Evolutionary conservation across 2,888 invertebrate species (phyloP).

Genomic region (Pterostichus madidus): DNA sequence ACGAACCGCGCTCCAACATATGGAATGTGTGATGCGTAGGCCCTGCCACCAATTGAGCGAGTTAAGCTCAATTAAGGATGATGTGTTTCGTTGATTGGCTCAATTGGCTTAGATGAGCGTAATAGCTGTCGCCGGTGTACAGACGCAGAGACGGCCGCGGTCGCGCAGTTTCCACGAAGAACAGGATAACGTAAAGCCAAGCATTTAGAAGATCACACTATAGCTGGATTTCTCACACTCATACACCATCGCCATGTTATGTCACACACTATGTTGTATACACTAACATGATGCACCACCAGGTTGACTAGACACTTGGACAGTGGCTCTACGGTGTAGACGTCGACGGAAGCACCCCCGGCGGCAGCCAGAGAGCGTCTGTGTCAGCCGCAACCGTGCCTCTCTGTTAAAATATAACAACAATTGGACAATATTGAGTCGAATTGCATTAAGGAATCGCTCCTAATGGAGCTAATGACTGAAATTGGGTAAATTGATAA

Average conservation of each 20-base stretch:
- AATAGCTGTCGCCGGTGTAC: conserved; percentile 65
- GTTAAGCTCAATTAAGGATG: conserved; percentile 78
- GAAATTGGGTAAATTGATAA: conserved; percentile 79
- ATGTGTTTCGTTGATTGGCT: conserved; percentile 76
- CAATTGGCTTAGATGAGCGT: conserved; percentile 69
- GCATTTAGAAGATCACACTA: neutral
- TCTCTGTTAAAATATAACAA: conserved; percentile 73
- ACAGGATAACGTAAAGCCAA: neutral
- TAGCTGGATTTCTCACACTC: conserved; percentile 1
- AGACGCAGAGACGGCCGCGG: conserved; percentile 32
- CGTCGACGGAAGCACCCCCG: conserved; percentile 58
- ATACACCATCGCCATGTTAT: conserved; percentile 5
- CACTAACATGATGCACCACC: conserved; percentile 11
- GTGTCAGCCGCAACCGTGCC: conserved; percentile 48
- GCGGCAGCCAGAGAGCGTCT: conserved; percentile 53
- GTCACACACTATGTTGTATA: conserved; percentile 15
- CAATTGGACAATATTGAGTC: conserved; percentile 78
- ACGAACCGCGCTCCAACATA: conserved; percentile 76
- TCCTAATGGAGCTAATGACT: conserved; percentile 78
- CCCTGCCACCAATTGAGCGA: conserved; percentile 76
- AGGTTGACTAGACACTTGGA: neutral
- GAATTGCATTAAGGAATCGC: conserved; percentile 78
- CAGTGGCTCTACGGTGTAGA: neutral
- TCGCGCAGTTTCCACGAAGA: conserved; percentile 44
- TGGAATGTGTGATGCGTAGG: conserved; percentile 68